phyloP scores from a whole-genome alignment of 2,113 vertebrate species.

The Progne subis region DNA sequence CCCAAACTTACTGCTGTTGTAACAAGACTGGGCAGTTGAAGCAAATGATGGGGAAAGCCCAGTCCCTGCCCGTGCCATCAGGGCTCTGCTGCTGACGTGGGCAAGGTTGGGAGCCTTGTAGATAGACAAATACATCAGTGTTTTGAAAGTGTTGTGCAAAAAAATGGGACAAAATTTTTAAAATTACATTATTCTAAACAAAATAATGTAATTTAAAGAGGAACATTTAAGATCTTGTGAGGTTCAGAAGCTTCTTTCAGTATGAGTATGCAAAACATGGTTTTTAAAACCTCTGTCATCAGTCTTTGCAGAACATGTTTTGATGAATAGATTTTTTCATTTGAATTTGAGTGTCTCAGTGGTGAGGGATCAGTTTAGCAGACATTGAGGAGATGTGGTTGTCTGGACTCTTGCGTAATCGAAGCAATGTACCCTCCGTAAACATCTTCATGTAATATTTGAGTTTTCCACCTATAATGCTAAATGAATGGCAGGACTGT shows the following conservation, averaged over 20 bases:
- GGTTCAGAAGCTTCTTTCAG: not conserved
- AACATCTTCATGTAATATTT: not conserved
- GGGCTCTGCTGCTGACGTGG: not conserved
- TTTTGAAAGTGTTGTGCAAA: not conserved
- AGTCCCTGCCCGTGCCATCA: not conserved
- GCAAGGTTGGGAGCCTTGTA: not conserved
- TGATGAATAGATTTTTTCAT: not conserved
- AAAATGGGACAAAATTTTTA: not conserved
- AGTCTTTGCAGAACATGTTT: not conserved
- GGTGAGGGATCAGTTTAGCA: not conserved
- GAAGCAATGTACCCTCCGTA: not conserved
- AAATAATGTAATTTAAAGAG: not conserved
- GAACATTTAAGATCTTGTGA: not conserved
- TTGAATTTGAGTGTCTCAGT: not conserved
- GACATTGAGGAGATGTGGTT: not conserved
- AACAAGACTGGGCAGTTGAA: not conserved
- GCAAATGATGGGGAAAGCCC: not conserved
- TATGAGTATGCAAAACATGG: fast-evolving
- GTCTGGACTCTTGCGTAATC: not conserved
- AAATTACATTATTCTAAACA: not conserved
- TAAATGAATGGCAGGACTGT: not conserved
- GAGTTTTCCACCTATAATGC: not conserved
- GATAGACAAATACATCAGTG: not conserved
- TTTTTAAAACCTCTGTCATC: not conserved
- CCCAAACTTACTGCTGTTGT: not conserved